Conservation (phyloP, 2,888 invertebrate species). For the Drosophila neonasuta region DNA sequence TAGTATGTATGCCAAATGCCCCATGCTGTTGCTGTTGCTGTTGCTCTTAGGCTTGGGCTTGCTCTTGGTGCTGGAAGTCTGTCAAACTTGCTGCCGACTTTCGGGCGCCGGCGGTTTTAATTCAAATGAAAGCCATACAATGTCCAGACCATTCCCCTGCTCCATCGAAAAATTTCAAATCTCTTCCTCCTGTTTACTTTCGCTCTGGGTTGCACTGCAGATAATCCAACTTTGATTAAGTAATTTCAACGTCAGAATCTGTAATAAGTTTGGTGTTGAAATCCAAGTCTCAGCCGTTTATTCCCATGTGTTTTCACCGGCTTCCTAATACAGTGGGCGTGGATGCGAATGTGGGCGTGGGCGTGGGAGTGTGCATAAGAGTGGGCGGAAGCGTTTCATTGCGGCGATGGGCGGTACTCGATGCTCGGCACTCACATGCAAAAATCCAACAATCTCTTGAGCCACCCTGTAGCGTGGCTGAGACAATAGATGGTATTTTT, state of each 20-base stretch:
- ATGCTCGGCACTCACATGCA: slow-evolving; percentile 17
- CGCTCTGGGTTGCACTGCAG: slow-evolving; percentile 55
- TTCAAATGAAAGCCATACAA: slow-evolving; percentile 70
- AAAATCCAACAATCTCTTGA: slow-evolving; percentile 28
- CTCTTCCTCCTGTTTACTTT: slow-evolving; percentile 47
- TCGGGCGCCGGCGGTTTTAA: slow-evolving; percentile 70
- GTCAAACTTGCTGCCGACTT: slow-evolving; percentile 67
- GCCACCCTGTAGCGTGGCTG: slow-evolving; percentile 40
- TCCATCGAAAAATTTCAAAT: slow-evolving; percentile 12
- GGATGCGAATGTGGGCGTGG: slow-evolving; percentile 2
- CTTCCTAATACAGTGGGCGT: slow-evolving; percentile 11
- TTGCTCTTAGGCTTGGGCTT: background rate
- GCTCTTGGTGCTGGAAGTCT: slow-evolving; percentile 50
- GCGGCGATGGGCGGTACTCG: slow-evolving; percentile 32
- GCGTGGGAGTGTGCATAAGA: slow-evolving; percentile 1
- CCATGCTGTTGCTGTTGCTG: slow-evolving; percentile 56
- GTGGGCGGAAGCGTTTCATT: slow-evolving; percentile 15
- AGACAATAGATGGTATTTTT: slow-evolving; percentile 42
- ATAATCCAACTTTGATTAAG: slow-evolving; percentile 82
- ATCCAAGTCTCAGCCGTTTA: slow-evolving; percentile 73
- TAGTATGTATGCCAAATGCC: slow-evolving; percentile 53
- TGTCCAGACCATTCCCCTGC: slow-evolving; percentile 9
- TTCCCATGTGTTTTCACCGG: slow-evolving; percentile 50
- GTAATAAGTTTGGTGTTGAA: slow-evolving; percentile 78
- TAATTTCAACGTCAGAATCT: slow-evolving; percentile 68